These are phyloP conservation scores for Seriola quinqueradiata DNA, from an alignment of 2,113 vertebrate genomes.

Conservation along the genomic window DNA sequence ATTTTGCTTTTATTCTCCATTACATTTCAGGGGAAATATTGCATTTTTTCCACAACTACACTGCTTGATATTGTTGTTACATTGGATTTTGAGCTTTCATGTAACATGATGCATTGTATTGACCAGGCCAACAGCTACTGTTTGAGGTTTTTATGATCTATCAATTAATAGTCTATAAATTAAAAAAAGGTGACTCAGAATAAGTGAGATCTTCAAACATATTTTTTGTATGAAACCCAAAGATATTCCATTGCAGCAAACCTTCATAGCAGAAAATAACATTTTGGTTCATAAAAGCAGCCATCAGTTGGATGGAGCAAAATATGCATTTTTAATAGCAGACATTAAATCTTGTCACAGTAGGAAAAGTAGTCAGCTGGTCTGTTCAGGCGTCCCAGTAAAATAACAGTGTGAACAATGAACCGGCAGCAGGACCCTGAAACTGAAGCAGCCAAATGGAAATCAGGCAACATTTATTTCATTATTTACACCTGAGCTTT, in stretches of 20 bases:
- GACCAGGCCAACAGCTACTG: too few relatives aligned
- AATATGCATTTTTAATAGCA: not conserved
- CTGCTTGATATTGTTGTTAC: not conserved
- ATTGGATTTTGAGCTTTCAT: not conserved
- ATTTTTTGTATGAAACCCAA: too few relatives aligned
- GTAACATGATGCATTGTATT: too few relatives aligned
- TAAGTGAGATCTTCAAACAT: not conserved
- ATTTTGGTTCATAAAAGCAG: not conserved
- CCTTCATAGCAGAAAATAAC: too few relatives aligned
- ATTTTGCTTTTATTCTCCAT: too few relatives aligned
- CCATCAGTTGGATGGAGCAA: not conserved
- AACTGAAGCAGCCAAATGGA: too few relatives aligned
- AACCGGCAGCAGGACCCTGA: not conserved
- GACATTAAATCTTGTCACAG: too few relatives aligned
- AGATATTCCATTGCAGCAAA: too few relatives aligned
- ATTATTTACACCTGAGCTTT: too few relatives aligned
- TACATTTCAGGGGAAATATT: not conserved
- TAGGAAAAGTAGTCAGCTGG: not conserved
- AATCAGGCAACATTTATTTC: too few relatives aligned
- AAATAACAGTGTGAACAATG: not conserved
- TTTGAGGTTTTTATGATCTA: too few relatives aligned
- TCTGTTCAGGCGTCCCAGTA: too few relatives aligned
- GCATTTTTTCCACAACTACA: not conserved
- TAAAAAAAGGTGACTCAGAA: not conserved
- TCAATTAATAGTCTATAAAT: not conserved